Percentiles rank a stretch among this genome's conserved stretches.
Evolutionary conservation across 2,888 invertebrate genomes (phyloP).

Genomic region (Eilema caniola): DNA sequence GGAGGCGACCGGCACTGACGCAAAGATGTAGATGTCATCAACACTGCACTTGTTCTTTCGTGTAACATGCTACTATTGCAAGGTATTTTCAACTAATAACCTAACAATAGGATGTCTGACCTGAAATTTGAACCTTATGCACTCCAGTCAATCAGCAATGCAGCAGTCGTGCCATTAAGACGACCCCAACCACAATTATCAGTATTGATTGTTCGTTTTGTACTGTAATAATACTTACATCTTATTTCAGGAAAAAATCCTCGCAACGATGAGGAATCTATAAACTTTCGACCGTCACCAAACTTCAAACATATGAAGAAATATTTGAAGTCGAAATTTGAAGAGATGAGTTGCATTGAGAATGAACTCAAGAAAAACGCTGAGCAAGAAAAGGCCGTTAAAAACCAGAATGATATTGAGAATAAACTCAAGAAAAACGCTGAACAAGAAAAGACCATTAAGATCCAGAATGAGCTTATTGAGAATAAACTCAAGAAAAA

Average conservation of each 20-base stretch:
- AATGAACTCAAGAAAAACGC: no score
- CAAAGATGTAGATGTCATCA: neutral
- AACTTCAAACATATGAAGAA: conserved; percentile 78
- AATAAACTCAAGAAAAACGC: no score
- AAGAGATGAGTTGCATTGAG: conserved; percentile 26
- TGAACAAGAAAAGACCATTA: neutral
- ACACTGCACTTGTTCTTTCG: no score
- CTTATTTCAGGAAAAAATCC: conserved; percentile 30
- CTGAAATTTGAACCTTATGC: no score
- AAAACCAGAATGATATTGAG: no score
- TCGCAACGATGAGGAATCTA: conserved; percentile 58
- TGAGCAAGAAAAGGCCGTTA: no score
- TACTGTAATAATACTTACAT: neutral
- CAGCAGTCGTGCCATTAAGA: no score
- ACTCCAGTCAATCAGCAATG: no score
- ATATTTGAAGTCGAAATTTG: conserved; percentile 65
- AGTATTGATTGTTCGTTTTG: neutral
- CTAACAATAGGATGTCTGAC: no score
- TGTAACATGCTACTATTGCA: no score
- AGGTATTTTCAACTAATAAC: no score
- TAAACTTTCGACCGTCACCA: conserved; percentile 69
- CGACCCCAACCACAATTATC: neutral
- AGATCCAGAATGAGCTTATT: neutral
- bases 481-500: no score
- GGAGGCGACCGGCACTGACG: neutral